phyloP scores from a whole-genome alignment of 2,888 invertebrate genomes.

The Acrocera orbiculus region DNA sequence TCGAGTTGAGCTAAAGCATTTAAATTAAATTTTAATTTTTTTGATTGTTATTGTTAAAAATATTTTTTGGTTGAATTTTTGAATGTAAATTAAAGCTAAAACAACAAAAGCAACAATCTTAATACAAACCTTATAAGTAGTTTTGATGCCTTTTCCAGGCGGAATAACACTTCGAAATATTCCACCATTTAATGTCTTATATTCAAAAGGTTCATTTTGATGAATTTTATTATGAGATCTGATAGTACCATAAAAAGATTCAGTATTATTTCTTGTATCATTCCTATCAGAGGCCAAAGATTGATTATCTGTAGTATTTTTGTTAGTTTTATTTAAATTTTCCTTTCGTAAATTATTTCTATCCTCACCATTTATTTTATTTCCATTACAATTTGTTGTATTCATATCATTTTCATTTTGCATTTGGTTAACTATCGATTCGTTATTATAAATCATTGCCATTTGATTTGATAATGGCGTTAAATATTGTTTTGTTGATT shows the following conservation, averaged over 20 bases:
- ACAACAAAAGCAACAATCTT: neutral
- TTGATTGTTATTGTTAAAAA: constrained; percentile 1
- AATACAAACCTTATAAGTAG: constrained; percentile 11
- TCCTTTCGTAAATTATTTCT: constrained; percentile 5
- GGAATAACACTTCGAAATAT: constrained; percentile 31
- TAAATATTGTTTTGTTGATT: no score
- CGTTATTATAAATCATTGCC: constrained; percentile 14
- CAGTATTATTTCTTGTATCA: constrained; percentile 10
- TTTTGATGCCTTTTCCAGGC: constrained; percentile 27
- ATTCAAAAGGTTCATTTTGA: constrained; percentile 25
- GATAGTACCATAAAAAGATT: constrained; percentile 14
- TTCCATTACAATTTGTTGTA: constrained; percentile 22
- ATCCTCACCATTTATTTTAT: constrained; percentile 11
- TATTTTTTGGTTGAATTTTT: neutral
- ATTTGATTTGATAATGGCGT: no score
- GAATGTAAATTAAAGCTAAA: constrained; percentile 1
- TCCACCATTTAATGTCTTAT: constrained; percentile 29
- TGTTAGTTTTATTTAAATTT: constrained; percentile 19
- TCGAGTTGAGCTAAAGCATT: constrained; percentile 4
- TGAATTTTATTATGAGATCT: constrained; percentile 10
- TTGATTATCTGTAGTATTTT: no score
- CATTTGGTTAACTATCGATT: constrained; percentile 15
- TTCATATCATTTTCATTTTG: constrained; percentile 29
- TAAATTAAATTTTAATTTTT: neutral
- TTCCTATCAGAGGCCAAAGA: no score